Percentiles rank a stretch among this genome's conserved stretches.
Conservation (phyloP, 1,140 invertebrate genomes). For the Heliothis virescens region DNA sequence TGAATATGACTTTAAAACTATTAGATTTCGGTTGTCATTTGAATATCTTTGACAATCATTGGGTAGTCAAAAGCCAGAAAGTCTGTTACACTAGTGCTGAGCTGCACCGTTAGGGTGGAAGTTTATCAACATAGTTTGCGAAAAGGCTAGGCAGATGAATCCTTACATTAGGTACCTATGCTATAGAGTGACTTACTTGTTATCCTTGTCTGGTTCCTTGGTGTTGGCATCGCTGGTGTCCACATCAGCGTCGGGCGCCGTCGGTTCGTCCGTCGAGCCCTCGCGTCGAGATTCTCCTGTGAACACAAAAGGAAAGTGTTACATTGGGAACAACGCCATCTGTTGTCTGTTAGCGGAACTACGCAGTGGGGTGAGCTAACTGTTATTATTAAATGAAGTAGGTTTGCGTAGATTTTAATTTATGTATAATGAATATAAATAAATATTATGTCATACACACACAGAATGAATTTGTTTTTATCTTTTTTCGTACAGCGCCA, state of each 20-base stretch:
- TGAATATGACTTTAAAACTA: no score
- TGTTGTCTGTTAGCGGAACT: not conserved
- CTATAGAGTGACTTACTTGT: conserved; percentile 61
- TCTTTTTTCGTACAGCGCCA: not conserved
- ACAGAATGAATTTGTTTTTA: not conserved
- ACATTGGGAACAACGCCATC: conserved; percentile 20
- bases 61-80: no score
- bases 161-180: not conserved
- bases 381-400: not conserved
- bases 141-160: not conserved
- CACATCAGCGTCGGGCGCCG: conserved; percentile 69
- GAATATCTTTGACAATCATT: no score
- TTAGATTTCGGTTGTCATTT: no score
- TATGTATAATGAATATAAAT: no score
- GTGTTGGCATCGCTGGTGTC: conserved; percentile 67
- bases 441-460: no score
- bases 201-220: conserved; percentile 76
- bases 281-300: conserved; percentile 77
- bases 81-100: no score
- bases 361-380: not conserved
- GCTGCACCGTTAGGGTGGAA: no score
- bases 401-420: not conserved
- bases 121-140: not conserved
- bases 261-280: conserved; percentile 76
- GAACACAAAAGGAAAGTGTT: conserved; percentile 25